Evolutionary conservation across 2,113 vertebrate genomes (phyloP), one percentile per base, ranked within the genome.

Genomic region (Catagonus wagneri): DNA sequence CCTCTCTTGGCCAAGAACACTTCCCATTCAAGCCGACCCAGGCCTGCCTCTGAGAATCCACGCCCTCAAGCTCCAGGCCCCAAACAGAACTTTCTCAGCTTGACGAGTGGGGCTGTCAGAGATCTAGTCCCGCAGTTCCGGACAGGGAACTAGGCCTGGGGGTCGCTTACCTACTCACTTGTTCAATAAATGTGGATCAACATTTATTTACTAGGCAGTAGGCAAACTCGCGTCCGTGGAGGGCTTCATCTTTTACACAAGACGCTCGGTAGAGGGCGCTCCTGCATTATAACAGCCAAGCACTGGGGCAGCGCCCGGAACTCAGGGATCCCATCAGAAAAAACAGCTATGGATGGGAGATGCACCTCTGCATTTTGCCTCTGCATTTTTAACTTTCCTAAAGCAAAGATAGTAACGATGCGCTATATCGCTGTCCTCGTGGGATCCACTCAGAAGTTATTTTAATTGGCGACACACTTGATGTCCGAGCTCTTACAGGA

Each of bases 221-320:
- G 54, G 83, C 44, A 17, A 39, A 66, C 9, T 6, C 6, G 9
- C 32, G 76, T 71, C 44, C 13, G 10, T 1, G 10, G n/a, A 71
- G 58, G 61, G 56, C 7, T 29, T 12, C 39, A 0, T 13, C 78
- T 66, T 1, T 74, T 90, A 36, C 8, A n/a, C 7, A 0, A 34
- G n/a, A 7, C 0, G 17, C 44, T 58, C 98, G n/a, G 94, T 17
- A 98, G 98, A 98, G 97, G 98, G 98, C 94, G 29, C 96, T 92
- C 90, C 75, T 44, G 98, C 12, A 91, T 36, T 29, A 63, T 2
- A 50, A 22, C 93, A 83, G 83, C 13, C 7, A 11, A 14, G 54
- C 78, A 0, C 1, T 11, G 4, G 1, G 7, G 25, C 22, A 0
- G 29, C 2, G 74, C 0, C 50, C 32, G 0, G 27, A 54, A 34